Evolutionary conservation across 2,888 invertebrate genomes (phyloP), one percentile per base, ranked within the genome.

Genomic region (Synergus umbraculus): DNA sequence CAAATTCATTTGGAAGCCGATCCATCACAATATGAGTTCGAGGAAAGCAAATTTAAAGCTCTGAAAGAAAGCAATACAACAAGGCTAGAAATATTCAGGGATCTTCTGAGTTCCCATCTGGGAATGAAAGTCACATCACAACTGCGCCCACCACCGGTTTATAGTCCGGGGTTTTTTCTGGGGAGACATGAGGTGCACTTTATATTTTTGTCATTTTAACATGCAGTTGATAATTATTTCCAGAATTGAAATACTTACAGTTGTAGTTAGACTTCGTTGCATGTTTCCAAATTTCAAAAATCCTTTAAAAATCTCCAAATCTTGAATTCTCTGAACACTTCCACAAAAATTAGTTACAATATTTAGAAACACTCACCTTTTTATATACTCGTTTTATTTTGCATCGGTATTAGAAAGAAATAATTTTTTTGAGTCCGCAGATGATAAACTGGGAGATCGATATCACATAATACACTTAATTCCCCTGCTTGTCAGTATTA

Each of bases 1-100:
- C 91, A 97, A 95, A 96, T 97, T 67, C 97, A 97, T 90, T 93
- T 97, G 86, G 97, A 97, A 92, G 95, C 96, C 0, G 96, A 96
- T 91, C 97, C 97, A 0, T 93, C 92, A 73, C 94, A 95, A 86
- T 95, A 94, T 87, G 94, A 95, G 87, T 92, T 93, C 46, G 95
- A 95, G 83, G 95, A 95, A 85, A 90, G 88, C 12, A 95, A 95
- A 89, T 94, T 93, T 87, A 88, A 91, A 4, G 93, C 94, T 4
- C 90, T 95, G 15, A 94, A 93, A 84, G 93, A 94, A 83, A 95
- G 94, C 88, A 95, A 97, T 88, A 92, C 93, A 76, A 96, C 95
- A n/a, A 94, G 97, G 4, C 90, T 97, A 43, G 96, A 96, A 89
- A 97, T 97, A 83, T 94, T 97, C 77, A 94, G 94, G 77, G 97